Evolutionary conservation across 2,113 vertebrate genomes (phyloP), one percentile per base, ranked within the genome.

Genomic region (Lamprotornis superbus): DNA sequence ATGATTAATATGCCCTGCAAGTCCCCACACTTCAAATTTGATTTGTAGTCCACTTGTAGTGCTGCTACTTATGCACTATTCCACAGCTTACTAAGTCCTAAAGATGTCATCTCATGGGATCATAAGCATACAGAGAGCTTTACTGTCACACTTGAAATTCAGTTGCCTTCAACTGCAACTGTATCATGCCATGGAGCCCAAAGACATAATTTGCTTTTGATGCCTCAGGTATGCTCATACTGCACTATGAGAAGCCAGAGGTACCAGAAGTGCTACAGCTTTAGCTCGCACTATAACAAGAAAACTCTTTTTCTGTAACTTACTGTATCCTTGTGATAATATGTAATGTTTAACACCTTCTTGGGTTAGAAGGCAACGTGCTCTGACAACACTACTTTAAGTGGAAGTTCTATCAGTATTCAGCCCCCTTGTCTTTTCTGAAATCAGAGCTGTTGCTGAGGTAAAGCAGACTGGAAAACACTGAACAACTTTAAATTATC

Each of bases 181-280:
- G 7, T 2, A 16, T 37, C 27, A 49, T 3, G 13, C 47, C 8
- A 10, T 6, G 6, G 25, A 74, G 52, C 46, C 42, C 25, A 65
- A 21, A 8, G 7, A 53, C 6, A 23, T 5, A 9, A 46, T 27
- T 64, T 60, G 27, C n/a, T 37, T 55, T 30, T 21, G 23, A 44
- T 11, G 8, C 13, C 44, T 55, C 56, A 33, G 0, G 0, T 6
- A 12, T 15, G 28, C n/a, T 52, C n/a, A 20, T 1, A 40, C 7
- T 9, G 15, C 17, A 16, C 49, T 15, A 25, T 0, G 6, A 77
- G 40, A 82, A 80, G n/a, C 9, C 37, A 46, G 9, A 19, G 7
- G 12, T 18, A 22, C 35, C 42, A 56, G 7, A 73, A 82, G 55
- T 2, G 13, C 60, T 61, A 33, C 39, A 60, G 15, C 5, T 3